A percentile compares a stretch with the other conserved stretches of the same genome.
Conservation (phyloP, 2,888 invertebrate genomes). For the Leptopterna dolabrata region DNA sequence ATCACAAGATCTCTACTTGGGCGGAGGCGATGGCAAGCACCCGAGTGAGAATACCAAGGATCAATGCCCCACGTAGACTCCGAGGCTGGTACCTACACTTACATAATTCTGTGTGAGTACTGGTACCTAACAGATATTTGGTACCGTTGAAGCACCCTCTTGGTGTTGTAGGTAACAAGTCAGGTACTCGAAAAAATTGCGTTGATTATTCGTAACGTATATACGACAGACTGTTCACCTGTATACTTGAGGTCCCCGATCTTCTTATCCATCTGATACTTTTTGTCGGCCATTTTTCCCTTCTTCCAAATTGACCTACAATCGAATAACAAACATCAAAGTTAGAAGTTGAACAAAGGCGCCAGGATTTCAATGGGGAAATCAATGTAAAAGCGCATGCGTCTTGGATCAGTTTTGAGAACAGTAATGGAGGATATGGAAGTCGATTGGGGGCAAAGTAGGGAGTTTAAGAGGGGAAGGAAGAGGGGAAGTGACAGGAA, state of each 20-base stretch:
- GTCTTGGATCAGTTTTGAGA: not conserved
- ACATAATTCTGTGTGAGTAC: too few relatives aligned
- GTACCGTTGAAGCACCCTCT: too few relatives aligned
- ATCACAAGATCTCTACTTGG: too few relatives aligned
- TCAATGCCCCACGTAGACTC: too few relatives aligned
- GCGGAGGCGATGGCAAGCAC: too few relatives aligned
- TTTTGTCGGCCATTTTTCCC: slow-evolving; percentile 46
- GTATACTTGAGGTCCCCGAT: slow-evolving; percentile 57
- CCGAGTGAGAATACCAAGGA: too few relatives aligned
- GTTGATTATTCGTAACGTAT: too few relatives aligned
- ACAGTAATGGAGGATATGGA: not conserved
- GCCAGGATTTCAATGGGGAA: not conserved
- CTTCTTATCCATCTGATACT: slow-evolving; percentile 59
- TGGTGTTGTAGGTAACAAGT: too few relatives aligned
- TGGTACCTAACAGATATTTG: too few relatives aligned
- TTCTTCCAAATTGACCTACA: slow-evolving; percentile 10
- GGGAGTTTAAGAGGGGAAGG: not conserved
- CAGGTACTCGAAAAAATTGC: too few relatives aligned
- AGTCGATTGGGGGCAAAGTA: slow-evolving; percentile 8
- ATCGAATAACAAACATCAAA: not conserved
- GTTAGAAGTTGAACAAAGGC: not conserved
- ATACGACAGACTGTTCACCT: slow-evolving; percentile 39
- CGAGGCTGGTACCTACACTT: too few relatives aligned
- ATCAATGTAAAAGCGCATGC: slow-evolving; percentile 39
- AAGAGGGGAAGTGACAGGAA: not conserved